Conservation (phyloP, 1,140 invertebrate species). For the Ostrea edulis region DNA sequence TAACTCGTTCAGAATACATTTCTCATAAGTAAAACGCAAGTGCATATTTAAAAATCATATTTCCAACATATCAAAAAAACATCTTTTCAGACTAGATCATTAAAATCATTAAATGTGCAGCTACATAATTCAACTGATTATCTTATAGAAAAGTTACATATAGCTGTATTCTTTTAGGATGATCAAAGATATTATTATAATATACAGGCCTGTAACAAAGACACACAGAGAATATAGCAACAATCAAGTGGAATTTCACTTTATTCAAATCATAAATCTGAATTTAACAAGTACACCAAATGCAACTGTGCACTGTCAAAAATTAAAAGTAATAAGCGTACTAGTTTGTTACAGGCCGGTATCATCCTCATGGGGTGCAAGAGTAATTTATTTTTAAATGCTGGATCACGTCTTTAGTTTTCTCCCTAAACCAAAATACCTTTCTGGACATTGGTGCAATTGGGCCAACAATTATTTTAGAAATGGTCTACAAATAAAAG, state of each 20-base stretch:
- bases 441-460: background rate
- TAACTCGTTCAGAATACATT: background rate
- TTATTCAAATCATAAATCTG: background rate
- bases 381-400: background rate
- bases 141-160: background rate
- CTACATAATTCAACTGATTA: background rate
- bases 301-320: background rate
- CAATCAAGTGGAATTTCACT: background rate
- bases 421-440: background rate
- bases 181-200: background rate
- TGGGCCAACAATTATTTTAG: background rate
- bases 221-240: background rate
- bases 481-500: constrained; percentile 32
- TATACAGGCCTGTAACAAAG: background rate
- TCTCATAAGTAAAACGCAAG: background rate
- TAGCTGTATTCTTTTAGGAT: background rate
- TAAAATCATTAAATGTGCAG: background rate
- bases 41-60: background rate
- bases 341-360: background rate
- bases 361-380: no score
- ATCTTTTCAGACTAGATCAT: background rate
- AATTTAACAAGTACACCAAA: background rate
- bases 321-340: no score
- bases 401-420: background rate
- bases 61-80: no score